phyloP scores from a whole-genome alignment of 2,797 vertebrate species.

The Galago senegalensis region DNA sequence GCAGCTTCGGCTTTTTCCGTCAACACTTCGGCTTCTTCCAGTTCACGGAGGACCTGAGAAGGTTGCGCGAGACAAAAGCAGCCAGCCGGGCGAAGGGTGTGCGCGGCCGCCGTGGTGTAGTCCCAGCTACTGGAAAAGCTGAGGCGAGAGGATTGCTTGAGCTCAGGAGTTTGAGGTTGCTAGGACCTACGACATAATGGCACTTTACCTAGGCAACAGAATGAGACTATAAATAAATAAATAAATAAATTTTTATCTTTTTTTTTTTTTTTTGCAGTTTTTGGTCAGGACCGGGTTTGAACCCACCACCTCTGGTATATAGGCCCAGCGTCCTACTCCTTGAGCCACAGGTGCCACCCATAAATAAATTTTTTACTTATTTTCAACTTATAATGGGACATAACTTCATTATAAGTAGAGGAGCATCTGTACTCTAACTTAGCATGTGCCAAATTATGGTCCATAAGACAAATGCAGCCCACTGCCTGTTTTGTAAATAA shows the following conservation, averaged over 20 bases:
- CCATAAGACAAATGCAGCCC: not conserved
- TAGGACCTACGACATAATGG: too few species aligned
- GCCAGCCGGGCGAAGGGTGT: not conserved
- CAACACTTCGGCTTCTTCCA: constrained; percentile 70
- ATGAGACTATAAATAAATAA: too few species aligned
- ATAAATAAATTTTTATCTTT: too few species aligned
- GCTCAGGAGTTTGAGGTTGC: too few species aligned
- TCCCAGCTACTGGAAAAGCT: too few species aligned
- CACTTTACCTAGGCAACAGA: too few species aligned
- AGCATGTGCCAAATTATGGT: not conserved
- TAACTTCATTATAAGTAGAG: not conserved
- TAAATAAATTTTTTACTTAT: not conserved
- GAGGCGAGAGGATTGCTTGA: too few species aligned
- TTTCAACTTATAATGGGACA: not conserved
- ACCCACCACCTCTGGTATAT: too few species aligned
- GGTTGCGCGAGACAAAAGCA: constrained; percentile 37
- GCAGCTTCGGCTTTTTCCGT: constrained; percentile 78
- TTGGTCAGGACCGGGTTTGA: too few species aligned
- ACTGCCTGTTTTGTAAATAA: not conserved
- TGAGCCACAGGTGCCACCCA: too few species aligned
- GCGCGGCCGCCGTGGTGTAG: constrained; percentile 59
- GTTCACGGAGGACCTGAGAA: not conserved
- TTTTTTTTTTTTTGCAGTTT: too few species aligned
- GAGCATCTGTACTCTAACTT: not conserved
- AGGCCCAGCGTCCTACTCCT: too few species aligned